Base-by-base conservation (phyloP, 64 coral and sea anemone species). In the Porites australiensis region DNA sequence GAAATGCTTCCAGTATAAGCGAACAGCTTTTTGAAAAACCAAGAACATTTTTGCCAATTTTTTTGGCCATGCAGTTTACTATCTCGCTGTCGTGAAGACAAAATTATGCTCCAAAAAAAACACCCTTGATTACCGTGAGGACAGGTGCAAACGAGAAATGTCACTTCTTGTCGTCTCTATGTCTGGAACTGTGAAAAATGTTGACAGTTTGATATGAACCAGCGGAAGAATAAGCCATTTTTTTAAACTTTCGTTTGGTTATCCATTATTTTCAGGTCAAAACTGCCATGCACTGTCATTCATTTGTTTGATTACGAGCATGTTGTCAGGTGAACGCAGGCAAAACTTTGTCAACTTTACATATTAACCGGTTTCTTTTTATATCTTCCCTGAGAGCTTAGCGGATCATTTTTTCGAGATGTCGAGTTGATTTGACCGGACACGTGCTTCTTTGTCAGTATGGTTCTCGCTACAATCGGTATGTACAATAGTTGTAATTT, bases 201-300 rank as follows among this genome's bases (percentile, higher is more conserved):
- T 84, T 84, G 81, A 84, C 81, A 84, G 62, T 84, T 84, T 82
- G 37, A 83, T 48, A 45, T 64, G 27, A 19, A 52, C 81, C 81
- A 51, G 46, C 47, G 62, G 81, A 68, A 67, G 58, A 84, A 84
- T 68, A 84, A 84, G 67, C 59, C 61, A 84, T 84, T 82, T 65
- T 65, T 65, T 82, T 82, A 58, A 82, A 8, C 21, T 61, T 82
- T 66, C 8, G 18, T 84, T 10, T 84, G 81, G 45, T 78, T 84
- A 84, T 68, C 62, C 81, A 84, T 70, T 84, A 84, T 84, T 50
- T 66, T 68, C 18, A 5, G 81, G 81, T 52, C 45, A 22, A 84
- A 84, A 67, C 21, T 5, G 62, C 22, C 61, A 46, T 50, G 3
- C 44, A 51, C 8, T 69, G 81, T 51, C 47, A 67, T 67, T 84